Conservation (phyloP, 1,140 invertebrate genomes). For the Macrosteles quadrilineatus region DNA sequence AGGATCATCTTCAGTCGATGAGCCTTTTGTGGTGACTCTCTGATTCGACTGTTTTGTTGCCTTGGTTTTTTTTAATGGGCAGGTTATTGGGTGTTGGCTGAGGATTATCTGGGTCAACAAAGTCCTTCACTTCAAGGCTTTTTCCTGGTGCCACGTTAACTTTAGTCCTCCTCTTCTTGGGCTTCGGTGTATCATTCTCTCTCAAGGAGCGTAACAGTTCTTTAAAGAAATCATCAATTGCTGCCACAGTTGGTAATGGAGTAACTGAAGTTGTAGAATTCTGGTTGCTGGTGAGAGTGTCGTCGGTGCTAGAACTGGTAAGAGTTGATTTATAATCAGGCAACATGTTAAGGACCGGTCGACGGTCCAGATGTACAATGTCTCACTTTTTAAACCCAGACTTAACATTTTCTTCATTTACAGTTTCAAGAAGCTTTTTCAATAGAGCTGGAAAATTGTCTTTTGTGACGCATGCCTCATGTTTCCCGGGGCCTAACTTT, state of each 20-base stretch:
- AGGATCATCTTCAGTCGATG: neutral
- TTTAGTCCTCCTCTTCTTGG: conserved; percentile 23
- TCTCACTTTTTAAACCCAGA: too few relatives aligned
- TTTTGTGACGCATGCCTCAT: too few relatives aligned
- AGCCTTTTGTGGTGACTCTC: neutral
- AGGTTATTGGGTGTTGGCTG: too few relatives aligned
- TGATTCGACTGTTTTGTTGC: neutral
- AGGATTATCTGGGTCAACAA: neutral
- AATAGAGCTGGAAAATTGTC: too few relatives aligned
- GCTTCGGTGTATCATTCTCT: neutral
- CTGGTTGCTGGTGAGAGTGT: too few relatives aligned
- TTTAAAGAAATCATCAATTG: conserved; percentile 15
- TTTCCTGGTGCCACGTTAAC: neutral
- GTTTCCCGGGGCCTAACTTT: too few relatives aligned
- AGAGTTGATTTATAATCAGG: too few relatives aligned
- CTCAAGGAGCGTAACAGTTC: conserved; percentile 4
- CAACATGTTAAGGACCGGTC: too few relatives aligned
- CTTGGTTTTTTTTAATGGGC: neutral
- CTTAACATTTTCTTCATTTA: too few relatives aligned
- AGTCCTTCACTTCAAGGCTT: neutral
- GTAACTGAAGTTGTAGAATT: too few relatives aligned
- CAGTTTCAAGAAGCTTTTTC: too few relatives aligned
- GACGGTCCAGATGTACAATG: too few relatives aligned
- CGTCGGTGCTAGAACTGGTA: neutral
- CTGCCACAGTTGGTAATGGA: neutral